Percentiles rank a stretch among this genome's conserved stretches.
Conservation (phyloP, 2,113 vertebrate genomes). For the Megaceryle maxima region DNA sequence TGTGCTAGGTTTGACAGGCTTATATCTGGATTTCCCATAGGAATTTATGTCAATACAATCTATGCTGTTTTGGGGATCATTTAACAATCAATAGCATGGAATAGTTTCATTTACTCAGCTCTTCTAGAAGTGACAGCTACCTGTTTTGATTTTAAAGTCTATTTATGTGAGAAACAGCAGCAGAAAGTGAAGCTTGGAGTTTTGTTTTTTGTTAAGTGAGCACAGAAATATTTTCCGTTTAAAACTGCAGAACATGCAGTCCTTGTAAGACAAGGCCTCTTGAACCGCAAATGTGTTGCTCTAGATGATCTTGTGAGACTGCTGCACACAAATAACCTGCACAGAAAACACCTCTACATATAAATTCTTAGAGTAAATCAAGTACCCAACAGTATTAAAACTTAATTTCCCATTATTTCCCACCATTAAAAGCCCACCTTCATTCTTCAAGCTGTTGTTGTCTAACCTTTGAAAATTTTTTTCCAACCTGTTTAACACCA, state of each 20-base stretch:
- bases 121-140: not conserved
- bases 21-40: not conserved
- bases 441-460: not conserved
- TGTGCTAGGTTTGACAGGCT: not conserved
- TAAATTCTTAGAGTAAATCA: not conserved
- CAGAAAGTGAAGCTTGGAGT: not conserved
- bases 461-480: not conserved
- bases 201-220: not conserved
- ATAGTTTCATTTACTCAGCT: not conserved
- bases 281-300: slow-evolving; percentile 22
- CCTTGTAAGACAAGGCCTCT: not conserved
- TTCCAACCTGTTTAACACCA: not conserved
- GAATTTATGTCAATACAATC: not conserved
- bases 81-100: not conserved
- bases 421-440: not conserved
- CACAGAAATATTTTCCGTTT: not conserved
- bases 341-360: slow-evolving; percentile 11
- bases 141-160: not conserved
- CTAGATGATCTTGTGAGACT: not conserved
- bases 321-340: not conserved
- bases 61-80: not conserved
- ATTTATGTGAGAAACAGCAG: not conserved
- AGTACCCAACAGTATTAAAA: not conserved
- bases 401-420: not conserved
- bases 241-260: not conserved